Evolutionary conservation across 2,113 vertebrate species (phyloP).

Genomic region (Zapornia atra): DNA sequence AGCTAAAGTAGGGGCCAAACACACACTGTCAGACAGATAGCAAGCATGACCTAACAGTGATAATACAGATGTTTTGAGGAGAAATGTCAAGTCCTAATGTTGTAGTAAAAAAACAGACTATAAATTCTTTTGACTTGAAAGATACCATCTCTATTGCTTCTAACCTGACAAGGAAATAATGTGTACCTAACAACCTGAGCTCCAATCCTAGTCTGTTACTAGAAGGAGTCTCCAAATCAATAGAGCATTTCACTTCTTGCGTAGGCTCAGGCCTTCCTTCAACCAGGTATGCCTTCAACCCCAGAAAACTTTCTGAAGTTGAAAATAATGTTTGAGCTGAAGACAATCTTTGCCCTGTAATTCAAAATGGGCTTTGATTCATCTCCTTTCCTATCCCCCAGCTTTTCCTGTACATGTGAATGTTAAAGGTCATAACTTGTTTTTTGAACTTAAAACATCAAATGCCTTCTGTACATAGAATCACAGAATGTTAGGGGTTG

Average conservation of each 20-base stretch:
- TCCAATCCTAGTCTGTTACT: neutral
- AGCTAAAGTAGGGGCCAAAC: neutral
- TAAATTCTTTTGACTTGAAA: neutral
- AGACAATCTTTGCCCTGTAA: neutral
- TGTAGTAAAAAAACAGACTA: neutral
- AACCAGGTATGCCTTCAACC: neutral
- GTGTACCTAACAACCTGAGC: neutral
- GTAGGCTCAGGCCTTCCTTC: too few relatives aligned
- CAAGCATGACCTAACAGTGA: neutral
- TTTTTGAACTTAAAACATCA: constrained; percentile 59
- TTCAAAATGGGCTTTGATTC: neutral
- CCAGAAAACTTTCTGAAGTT: neutral
- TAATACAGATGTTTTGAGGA: neutral
- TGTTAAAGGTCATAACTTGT: neutral
- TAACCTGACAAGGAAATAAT: neutral
- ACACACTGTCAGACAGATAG: neutral
- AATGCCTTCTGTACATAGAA: neutral
- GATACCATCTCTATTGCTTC: neutral
- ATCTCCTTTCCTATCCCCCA: neutral
- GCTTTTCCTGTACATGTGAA: neutral
- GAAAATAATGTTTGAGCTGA: neutral
- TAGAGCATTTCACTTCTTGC: neutral
- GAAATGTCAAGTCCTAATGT: neutral
- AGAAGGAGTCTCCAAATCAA: neutral
- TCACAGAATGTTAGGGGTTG: too few relatives aligned